Percentiles rank a stretch among this genome's conserved stretches.
Conservation (phyloP, 2,888 invertebrate genomes). For the Synergus gifuensis region DNA sequence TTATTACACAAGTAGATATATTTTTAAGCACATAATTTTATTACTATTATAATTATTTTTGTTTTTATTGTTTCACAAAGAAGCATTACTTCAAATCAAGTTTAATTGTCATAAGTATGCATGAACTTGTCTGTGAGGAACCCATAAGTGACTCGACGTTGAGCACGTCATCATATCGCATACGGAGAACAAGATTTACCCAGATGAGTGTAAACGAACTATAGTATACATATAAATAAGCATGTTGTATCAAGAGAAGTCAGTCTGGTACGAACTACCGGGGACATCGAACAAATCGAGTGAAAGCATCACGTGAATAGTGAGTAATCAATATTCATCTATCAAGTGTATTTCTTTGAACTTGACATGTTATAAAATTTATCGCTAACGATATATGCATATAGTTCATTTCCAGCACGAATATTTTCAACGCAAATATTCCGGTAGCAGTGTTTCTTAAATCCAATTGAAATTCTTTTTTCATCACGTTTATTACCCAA, state of each 20-base stretch:
- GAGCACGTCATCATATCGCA: constrained; percentile 12
- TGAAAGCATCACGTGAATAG: constrained; percentile 26
- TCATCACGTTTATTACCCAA: background rate
- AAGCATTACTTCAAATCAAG: background rate
- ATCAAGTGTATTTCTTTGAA: background rate
- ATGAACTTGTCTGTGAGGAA: background rate
- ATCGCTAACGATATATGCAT: background rate
- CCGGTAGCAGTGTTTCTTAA: background rate
- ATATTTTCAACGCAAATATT: background rate
- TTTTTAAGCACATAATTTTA: no score
- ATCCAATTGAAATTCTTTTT: background rate
- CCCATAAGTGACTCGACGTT: background rate
- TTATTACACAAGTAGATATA: no score
- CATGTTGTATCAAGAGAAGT: constrained; percentile 1
- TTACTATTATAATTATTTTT: no score
- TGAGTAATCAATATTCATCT: constrained; percentile 28
- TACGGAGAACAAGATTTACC: background rate
- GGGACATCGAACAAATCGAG: constrained; percentile 22
- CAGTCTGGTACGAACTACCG: constrained; percentile 11
- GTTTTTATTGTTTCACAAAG: background rate
- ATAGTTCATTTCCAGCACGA: background rate
- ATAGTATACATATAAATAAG: constrained; percentile 16
- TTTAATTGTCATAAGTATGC: background rate
- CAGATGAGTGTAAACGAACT: background rate
- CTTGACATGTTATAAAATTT: background rate